Percentiles rank a stretch among this genome's conserved stretches.
Evolutionary conservation across 1,140 invertebrate genomes (phyloP).

Genomic region (Telenomus remus): DNA sequence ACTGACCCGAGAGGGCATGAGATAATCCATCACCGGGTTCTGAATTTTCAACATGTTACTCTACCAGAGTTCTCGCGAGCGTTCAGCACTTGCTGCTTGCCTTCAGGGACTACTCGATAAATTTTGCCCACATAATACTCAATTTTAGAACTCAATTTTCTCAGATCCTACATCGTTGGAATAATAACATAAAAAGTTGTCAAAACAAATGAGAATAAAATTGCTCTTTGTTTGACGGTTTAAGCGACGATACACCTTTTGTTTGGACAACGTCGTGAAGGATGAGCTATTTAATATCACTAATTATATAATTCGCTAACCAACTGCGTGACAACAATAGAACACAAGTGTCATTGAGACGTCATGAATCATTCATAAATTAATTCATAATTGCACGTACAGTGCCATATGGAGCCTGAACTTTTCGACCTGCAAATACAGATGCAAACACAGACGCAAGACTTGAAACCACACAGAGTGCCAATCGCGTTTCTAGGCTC

Average conservation of each 20-base stretch:
- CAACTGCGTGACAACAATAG: conserved; percentile 20
- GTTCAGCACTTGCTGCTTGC: conserved; percentile 1
- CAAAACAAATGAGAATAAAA: too few relatives aligned
- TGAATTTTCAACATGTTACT: conserved; percentile 30
- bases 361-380: conserved; percentile 41
- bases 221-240: too few relatives aligned
- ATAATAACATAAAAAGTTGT: too few relatives aligned
- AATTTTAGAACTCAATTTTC: too few relatives aligned
- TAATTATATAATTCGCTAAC: conserved; percentile 27
- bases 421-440: conserved; percentile 11
- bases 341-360: conserved; percentile 27
- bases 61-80: conserved; percentile 12
- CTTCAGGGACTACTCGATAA: conserved; percentile 4
- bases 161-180: too few relatives aligned
- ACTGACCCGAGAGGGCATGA: conserved; percentile 31
- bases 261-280: too few relatives aligned
- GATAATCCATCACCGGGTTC: conserved; percentile 35
- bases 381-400: conserved; percentile 27
- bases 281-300: too few relatives aligned
- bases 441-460: neutral
- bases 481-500: neutral
- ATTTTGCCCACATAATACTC: too few relatives aligned
- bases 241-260: too few relatives aligned
- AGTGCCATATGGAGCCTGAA: conserved; percentile 4
- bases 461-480: neutral